Evolutionary conservation across 2,113 vertebrate genomes (phyloP), one percentile per base, ranked within the genome.

Genomic region (Planiliza haematocheilus): DNA sequence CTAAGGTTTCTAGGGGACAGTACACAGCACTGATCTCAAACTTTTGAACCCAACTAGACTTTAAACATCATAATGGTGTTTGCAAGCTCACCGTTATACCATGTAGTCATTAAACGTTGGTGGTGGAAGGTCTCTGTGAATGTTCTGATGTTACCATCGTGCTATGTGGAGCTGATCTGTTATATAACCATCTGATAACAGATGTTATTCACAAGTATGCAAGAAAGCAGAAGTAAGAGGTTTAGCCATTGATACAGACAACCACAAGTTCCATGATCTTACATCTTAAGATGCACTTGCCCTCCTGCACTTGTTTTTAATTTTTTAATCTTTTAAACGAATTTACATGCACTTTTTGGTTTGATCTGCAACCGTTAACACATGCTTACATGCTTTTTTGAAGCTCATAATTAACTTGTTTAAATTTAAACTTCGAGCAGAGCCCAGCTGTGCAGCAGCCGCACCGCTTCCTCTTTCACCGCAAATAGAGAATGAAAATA

Each of bases 391-490:
- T 20, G 41, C 10, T 13, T 65, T 37, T 42, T 58, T 66, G 2
- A 36, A 56, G 10, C 21, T 21, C 37, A 45, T 11, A 12, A 30
- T 17, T 49, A 37, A 46, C 52, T 34, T n/a, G 7, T 43, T n/a
- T 70, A 59, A 52, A 52, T 55, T 50, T 39, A 36, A 58, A 56
- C 8, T 5, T 24, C 21, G 16, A 34, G 46, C 24, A 49, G 36
- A 45, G 9, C 45, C 53, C 67, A 73, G 61, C 59, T 84, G 70
- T 37, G 56, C 21, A 61, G 39, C 7, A 61, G 13, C 43, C 14
- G 20, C 36, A 45, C 6, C 36, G 66, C 85, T 84, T 84, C 78
- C 81, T 55, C 75, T 87, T 87, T 84, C 67, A n/a, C 14, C 0
- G 1, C 36, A 80, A 53, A 79, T 2, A 63, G 74, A 73, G n/a